Base-by-base conservation (phyloP, 2,797 vertebrate species). In the Uromys caudimaculatus region DNA sequence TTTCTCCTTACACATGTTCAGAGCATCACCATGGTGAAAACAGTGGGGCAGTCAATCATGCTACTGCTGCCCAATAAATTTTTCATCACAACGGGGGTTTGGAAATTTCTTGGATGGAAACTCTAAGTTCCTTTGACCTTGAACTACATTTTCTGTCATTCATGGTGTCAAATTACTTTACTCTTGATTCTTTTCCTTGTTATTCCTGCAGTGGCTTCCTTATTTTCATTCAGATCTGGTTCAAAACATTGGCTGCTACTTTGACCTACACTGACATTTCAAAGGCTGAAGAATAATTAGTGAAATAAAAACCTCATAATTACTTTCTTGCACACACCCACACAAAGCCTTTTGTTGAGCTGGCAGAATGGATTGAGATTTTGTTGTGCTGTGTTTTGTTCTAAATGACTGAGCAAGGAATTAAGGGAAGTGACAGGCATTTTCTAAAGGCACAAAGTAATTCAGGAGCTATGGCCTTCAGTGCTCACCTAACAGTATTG, bases 271-370 rank as follows among this genome's bases (percentile, higher is more conserved):
- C 96, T 97, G 97, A 97, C 95, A 98, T 98, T 98, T 98, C 93
- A 97, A 98, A 98, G 93, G 84, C 94, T 98, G 95, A 98, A 98
- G 95, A 98, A 98, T 98, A 98, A 98, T 98, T 98, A 98, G 96
- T 97, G 96, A 98, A 98, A 98, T 98, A 98, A 98, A 98, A 98
- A 96, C 93, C 95, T 98, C 89, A 97, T 98, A 97, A 98, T 97
- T 96, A 97, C 96, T 97, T 93, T 97, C 97, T 96, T 98, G 97
- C 95, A 98, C 89, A 91, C 97, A 98, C 96, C 93, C 89, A 98
- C 93, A 96, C 75, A 96, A 69, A 97, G 87, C 84, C 92, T 67
- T 97, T 97, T 98, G 97, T 96, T 93, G 78, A 38, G 87, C 94
- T 91, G 93, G 96, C 79, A 96, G 84, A 98, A 97, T 96, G 56